Evolutionary conservation across 2,797 vertebrate genomes (phyloP), one percentile per base, ranked within the genome.

Genomic region (Leptoclinus maculatus): DNA sequence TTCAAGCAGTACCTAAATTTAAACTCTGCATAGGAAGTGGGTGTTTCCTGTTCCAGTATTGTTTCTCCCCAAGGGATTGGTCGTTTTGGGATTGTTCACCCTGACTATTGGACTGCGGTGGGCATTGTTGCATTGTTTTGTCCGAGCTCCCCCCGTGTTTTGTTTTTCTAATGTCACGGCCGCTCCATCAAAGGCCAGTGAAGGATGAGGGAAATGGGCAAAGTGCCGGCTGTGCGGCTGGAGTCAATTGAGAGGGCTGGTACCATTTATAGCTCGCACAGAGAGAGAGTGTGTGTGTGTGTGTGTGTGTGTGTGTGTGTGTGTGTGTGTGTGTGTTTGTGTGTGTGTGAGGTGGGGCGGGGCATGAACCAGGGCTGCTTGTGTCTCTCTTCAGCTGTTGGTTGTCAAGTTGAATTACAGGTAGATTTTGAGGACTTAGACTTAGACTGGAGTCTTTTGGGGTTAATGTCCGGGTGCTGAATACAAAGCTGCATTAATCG

Each of bases 51-150:
- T 74, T 93, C 72, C 87, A 84, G 70, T 76, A 87, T 88, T 93
- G 88, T 91, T 89, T 59, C 54, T 84, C 90, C 85, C 84, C 62
- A 7, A 60, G 87, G 85, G 89, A 92, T 38, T 67, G 83, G 68
- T 73, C 29, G 6, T 58, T 78, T 78, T 45, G 77, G 79, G 83
- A 94, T 91, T 91, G 91, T 94, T 89, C 82, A 70, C 80, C 79
- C 79, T 84, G 87, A 95, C 93, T 95, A 94, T 95, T 86, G 84
- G 23, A 77, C 80, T 67, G 78, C 68, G 13, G 63, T 87, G 84
- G 91, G 92, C 88, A 94, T 93, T 94, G 94, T 93, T 87, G 64
- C 66, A 92, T 92, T 94, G 92, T 94, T 90, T 92, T 68, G 58
- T 73, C 64, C 63, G 11, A 39, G 64, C 64, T 87, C 79, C 81